Conservation (phyloP, 2,888 invertebrate genomes). For the Athrips mouffetella region DNA sequence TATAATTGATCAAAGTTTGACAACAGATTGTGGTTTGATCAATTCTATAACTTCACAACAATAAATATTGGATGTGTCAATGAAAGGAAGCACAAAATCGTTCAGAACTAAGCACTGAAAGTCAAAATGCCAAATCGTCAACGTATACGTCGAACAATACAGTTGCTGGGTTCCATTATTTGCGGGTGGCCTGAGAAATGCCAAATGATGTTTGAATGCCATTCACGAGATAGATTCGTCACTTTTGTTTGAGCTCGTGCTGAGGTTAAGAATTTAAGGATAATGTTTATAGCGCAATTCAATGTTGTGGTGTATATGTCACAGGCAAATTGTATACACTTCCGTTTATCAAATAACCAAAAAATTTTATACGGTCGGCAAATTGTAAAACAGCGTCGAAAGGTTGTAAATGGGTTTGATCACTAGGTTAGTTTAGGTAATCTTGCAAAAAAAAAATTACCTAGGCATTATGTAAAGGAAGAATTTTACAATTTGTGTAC, state of each 20-base stretch:
- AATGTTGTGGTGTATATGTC: neutral
- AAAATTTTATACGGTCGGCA: too few species aligned
- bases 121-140: slow-evolving; percentile 51
- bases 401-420: too few species aligned
- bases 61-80: slow-evolving; percentile 11
- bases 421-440: too few species aligned
- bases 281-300: slow-evolving; percentile 19
- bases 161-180: slow-evolving; percentile 47
- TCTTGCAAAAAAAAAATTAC: too few species aligned
- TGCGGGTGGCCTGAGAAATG: slow-evolving; percentile 55
- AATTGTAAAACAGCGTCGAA: too few species aligned
- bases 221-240: slow-evolving; percentile 12
- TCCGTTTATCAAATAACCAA: too few species aligned
- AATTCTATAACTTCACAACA: neutral
- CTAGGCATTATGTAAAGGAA: too few species aligned
- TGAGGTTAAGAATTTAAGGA: slow-evolving; percentile 8
- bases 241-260: slow-evolving; percentile 4
- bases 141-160: slow-evolving; percentile 49
- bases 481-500: too few species aligned
- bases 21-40: neutral
- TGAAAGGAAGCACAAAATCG: slow-evolving; percentile 34
- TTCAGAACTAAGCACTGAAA: slow-evolving; percentile 45
- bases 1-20: too few species aligned
- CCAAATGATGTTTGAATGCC: neutral
- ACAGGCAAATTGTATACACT: too few species aligned